phyloP scores from a whole-genome alignment of 2,888 invertebrate species.

The Podotricha telesiphe region DNA sequence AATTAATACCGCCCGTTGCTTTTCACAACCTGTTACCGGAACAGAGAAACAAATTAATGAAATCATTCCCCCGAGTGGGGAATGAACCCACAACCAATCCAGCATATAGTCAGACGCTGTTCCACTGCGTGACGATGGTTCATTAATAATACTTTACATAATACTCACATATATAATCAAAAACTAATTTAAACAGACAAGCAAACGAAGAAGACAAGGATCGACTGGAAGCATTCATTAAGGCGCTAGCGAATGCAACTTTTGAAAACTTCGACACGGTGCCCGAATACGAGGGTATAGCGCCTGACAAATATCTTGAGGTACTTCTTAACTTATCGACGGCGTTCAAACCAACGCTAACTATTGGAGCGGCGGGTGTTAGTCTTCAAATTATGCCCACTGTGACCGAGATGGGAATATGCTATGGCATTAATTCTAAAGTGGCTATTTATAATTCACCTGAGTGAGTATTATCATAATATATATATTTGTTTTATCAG shows the following conservation, averaged over 20 bases:
- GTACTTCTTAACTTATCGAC: conserved; percentile 80
- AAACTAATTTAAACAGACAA: conserved; percentile 49
- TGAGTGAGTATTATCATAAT: conserved; percentile 65
- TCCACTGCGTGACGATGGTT: too few relatives aligned
- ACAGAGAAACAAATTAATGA: too few relatives aligned
- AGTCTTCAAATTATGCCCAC: conserved; percentile 82
- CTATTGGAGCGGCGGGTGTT: conserved; percentile 82
- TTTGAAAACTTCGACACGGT: conserved; percentile 85
- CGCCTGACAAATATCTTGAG: conserved; percentile 83
- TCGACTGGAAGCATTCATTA: conserved; percentile 81
- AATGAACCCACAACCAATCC: too few relatives aligned
- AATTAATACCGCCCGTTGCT: too few relatives aligned
- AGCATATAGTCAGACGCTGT: too few relatives aligned
- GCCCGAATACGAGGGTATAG: conserved; percentile 81
- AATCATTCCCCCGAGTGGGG: too few relatives aligned
- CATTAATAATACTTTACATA: neutral
- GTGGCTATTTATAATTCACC: conserved; percentile 85
- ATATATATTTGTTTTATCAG: too few relatives aligned
- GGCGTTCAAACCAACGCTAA: conserved; percentile 75
- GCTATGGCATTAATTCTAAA: conserved; percentile 87
- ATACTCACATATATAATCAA: too few relatives aligned
- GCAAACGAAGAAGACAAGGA: conserved; percentile 75
- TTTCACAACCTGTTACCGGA: too few relatives aligned
- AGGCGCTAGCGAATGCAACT: conserved; percentile 81
- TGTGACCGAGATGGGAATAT: conserved; percentile 87